Evolutionary conservation across 2,797 vertebrate genomes (phyloP).

Genomic region (Acanthornis magna): DNA sequence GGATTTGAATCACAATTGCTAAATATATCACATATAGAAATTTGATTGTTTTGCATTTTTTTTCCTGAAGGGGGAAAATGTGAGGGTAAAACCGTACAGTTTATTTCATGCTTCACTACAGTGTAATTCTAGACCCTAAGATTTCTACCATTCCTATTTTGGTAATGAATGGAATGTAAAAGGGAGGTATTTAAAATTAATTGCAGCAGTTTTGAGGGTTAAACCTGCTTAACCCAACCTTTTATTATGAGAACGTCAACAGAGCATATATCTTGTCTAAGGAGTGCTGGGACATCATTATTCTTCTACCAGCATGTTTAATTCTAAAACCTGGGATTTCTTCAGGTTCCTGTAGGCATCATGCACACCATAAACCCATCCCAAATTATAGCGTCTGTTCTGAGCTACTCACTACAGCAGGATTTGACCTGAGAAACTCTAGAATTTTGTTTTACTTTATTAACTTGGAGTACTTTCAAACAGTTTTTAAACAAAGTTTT

Average conservation of each 20-base stretch:
- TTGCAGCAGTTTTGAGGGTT: slow-evolving; percentile 74
- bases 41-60: slow-evolving; percentile 29
- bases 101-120: slow-evolving; percentile 71
- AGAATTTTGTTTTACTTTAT: slow-evolving; percentile 75
- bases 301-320: slow-evolving; percentile 40
- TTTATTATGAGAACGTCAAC: slow-evolving; percentile 67
- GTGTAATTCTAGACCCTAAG: slow-evolving; percentile 55
- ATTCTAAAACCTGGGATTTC: slow-evolving; percentile 59
- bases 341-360: slow-evolving; percentile 60
- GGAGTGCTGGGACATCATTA: slow-evolving; percentile 2
- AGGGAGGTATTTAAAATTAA: slow-evolving; percentile 75
- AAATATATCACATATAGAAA: slow-evolving; percentile 22
- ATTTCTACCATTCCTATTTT: slow-evolving; percentile 38
- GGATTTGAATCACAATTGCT: slow-evolving; percentile 49
- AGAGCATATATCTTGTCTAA: slow-evolving; percentile 47
- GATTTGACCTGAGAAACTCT: slow-evolving; percentile 82
- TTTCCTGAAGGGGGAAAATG: slow-evolving; percentile 13
- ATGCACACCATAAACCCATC: slow-evolving; percentile 57
- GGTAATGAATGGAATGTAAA: slow-evolving; percentile 57
- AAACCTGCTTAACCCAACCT: slow-evolving; percentile 75
- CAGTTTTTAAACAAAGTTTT: slow-evolving; percentile 71
- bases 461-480: slow-evolving; percentile 75
- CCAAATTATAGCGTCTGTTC: slow-evolving; percentile 69
- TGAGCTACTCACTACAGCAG: slow-evolving; percentile 80
- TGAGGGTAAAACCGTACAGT: slow-evolving; percentile 34